Evolutionary conservation across 2,888 invertebrate species (phyloP), one percentile per base, ranked within the genome.

Genomic region (Nudaria mundana): DNA sequence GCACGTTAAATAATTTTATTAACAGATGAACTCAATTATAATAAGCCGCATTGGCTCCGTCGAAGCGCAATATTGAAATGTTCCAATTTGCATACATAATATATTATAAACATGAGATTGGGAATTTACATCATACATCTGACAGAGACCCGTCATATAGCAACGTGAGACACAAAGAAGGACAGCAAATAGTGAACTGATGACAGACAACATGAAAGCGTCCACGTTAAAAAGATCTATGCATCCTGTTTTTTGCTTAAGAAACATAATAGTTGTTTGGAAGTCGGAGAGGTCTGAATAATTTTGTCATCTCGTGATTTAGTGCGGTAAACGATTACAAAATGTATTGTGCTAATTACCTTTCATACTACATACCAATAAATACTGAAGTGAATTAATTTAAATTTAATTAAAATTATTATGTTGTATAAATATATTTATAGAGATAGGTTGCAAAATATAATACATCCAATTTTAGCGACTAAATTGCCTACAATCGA

Each of bases 81-180:
- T 70, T 71, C 69, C 70, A 76, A 81, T 82, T 83, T 81, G 80
- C 81, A 82, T 83, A 81, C n/a, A n/a, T n/a, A n/a, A n/a, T 78
- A 79, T 81, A 81, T 79, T 81, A 81, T 78, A 76, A 75, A 77
- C 71, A 79, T 72, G 77, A 76, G 68, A 66, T 68, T 71, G 71
- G 61, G 64, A 63, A 71, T 71, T 74, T 67, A 66, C 63, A 60
- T 49, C 52, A 58, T 42, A 44, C 39, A 61, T 52, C 56, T 30
- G 66, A 71, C 47, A 59, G 59, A 57, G 69, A 72, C 32, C 50
- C 56, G 52, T 56, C 42, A 53, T 55, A 43, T 44, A 34, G 39
- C 52, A 55, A 47, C 30, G 44, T 29, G 41, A 42, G 36, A 41
- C 50, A 53, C 36, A 52, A 58, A 64, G 58, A 52, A 52, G 49